A percentile compares a stretch with the other conserved stretches of the same genome.
Evolutionary conservation across 2,888 invertebrate species (phyloP).

Genomic region (Marasmarcha lunaedactyla): DNA sequence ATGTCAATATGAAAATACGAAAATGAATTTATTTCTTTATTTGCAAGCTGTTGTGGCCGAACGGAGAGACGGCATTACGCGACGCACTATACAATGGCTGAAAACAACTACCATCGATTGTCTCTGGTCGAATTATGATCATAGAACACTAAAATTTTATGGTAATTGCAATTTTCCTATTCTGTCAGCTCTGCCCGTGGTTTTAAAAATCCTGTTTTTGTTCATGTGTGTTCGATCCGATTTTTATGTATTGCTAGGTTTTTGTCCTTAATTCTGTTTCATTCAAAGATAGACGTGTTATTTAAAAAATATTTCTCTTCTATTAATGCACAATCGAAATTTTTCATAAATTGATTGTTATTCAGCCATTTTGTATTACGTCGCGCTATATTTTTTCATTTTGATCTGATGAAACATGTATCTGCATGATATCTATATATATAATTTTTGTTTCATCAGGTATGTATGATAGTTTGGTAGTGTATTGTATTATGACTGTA

Average conservation of each 20-base stretch:
- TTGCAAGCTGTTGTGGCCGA: slow-evolving; percentile 57
- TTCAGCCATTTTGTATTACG: slow-evolving; percentile 35
- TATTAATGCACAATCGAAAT: no score
- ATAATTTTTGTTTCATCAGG: no score
- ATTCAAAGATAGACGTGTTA: not conserved
- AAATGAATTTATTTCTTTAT: slow-evolving; percentile 26
- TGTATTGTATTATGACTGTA: not conserved
- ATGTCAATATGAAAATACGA: no score
- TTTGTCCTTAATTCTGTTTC: not conserved
- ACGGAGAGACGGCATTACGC: slow-evolving; percentile 38
- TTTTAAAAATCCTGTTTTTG: no score
- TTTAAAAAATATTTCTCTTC: no score
- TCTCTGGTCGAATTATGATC: slow-evolving; percentile 47
- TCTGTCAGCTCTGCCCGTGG: slow-evolving; percentile 14
- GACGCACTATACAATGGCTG: slow-evolving; percentile 55
- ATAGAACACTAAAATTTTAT: slow-evolving; percentile 25
- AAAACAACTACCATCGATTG: slow-evolving; percentile 39
- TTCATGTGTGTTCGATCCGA: not conserved
- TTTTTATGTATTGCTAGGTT: not conserved
- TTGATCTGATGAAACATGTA: slow-evolving; percentile 26
- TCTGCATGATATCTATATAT: no score
- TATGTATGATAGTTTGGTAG: no score
- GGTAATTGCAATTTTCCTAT: slow-evolving; percentile 31
- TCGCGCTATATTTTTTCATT: slow-evolving; percentile 27
- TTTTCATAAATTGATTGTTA: not conserved